Conservation (phyloP, 1,140 invertebrate species). For the Drosophila micromelanica region DNA sequence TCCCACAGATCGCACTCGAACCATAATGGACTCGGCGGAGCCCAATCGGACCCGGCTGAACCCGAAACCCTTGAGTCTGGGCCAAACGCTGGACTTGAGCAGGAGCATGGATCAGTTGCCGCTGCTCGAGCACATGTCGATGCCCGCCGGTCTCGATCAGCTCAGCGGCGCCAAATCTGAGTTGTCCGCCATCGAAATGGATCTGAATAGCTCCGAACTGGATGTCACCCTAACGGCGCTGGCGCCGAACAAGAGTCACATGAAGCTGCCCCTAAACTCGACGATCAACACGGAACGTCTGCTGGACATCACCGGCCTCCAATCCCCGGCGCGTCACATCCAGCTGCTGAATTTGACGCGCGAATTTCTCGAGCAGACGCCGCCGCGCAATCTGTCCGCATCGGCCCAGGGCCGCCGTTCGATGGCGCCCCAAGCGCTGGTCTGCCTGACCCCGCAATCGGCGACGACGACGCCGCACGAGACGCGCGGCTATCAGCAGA, state of each 20-base stretch:
- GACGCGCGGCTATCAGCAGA: constrained; percentile 39
- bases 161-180: constrained; percentile 7
- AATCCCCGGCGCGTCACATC: constrained; percentile 62
- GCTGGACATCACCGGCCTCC: constrained; percentile 55
- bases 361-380: constrained; percentile 53
- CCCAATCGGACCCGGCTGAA: too few relatives aligned
- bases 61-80: neutral
- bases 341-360: constrained; percentile 68
- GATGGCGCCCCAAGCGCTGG: constrained; percentile 54
- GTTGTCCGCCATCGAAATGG: neutral
- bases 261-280: constrained; percentile 79
- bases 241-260: constrained; percentile 65
- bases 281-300: constrained; percentile 74
- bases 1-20: constrained; percentile 4
- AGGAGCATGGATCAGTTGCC: constrained; percentile 71
- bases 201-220: constrained; percentile 45
- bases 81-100: constrained; percentile 45
- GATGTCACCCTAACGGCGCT: constrained; percentile 68
- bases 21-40: neutral
- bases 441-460: constrained; percentile 66
- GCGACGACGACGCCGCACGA: constrained; percentile 57
- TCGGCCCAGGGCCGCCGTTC: constrained; percentile 48
- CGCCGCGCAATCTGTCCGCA: neutral
- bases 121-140: constrained; percentile 71
- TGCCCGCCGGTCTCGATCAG: constrained; percentile 64